Evolutionary conservation across 2,797 vertebrate genomes (phyloP), one percentile per base, ranked within the genome.

Genomic region (Merluccius polli): DNA sequence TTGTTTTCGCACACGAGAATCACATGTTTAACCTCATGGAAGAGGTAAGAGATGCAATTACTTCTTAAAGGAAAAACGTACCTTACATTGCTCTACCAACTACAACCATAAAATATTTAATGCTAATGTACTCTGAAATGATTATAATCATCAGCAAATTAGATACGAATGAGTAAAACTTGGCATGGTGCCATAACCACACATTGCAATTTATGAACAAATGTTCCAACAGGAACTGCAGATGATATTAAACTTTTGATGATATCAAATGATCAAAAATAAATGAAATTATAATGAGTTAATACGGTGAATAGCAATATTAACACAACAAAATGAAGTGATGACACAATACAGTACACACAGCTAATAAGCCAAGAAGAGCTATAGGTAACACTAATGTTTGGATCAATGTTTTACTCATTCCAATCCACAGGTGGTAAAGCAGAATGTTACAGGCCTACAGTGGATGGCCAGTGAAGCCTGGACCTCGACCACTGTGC

Each of bases 381-480:
- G 6, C 6, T 41, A 41, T 41, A n/a, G 38, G 38, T 9, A 41
- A 41, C 38, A 41, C 10, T 41, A 41, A 41, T 41, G 38, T 41
- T 41, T 8, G 48, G 12, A 21, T 52, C 7, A 29, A 68, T 68
- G 29, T 68, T 30, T 29, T 68, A 68, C 15, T 29, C 65, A 30
- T 31, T 68, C 27, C 65, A 44, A 27, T 44, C 24, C 27, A 44
- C 41, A 59, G 84, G 84, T 92, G 7, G 41, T 80, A 4, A 77
- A 27, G 69, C 89, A 91, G 76, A 85, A 89, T 68, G 81, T 89
- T n/a, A 87, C 76, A 35, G 85, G 82, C 16, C 74, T 33, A 15
- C 89, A 89, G 80, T 90, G 89, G 82, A 78, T 90, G 24, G 85
- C 85, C 10, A 87, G 83, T 75, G 87, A 88, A 82, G 85, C 81